Base-by-base conservation (phyloP, 2,888 invertebrate genomes). In the Lasioglossum villosulum region DNA sequence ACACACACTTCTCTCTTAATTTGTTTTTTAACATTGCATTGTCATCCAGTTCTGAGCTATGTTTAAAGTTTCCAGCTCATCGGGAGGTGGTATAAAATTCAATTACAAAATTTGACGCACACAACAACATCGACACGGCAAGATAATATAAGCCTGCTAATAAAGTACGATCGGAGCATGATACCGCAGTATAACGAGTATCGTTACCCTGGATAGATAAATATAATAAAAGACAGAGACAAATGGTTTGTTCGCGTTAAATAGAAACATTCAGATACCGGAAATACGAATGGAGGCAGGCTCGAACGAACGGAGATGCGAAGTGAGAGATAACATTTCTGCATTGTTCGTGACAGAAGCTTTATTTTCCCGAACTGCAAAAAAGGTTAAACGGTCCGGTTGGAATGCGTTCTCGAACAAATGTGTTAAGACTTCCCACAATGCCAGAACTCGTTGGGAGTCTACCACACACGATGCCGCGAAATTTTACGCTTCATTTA, bases 381-480 rank as follows among this genome's bases (percentile, higher is more conserved):
- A 72, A 66, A 66, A 75, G 56, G 48, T 80, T 75, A 78, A 78
- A 82, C 52, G 84, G 45, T 63, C 45, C 75, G 34, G 72, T 76
- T 70, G 70, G 39, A 80, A 71, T 34, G 59, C 39, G 72, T 30
- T 70, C 75, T 73, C 34, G 75, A 70, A 59, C 52, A 75, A 85
- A 80, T 68, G 81, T 76, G 80, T 76, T 78, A 75, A 73, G 78
- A 75, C 70, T 73, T 73, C 59, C 78, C 80, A 78, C 76, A 84
- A 78, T 78, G 78, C 68, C 59, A 30, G 78, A 42, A 42, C 80
- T 70, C 73, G 86, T 78, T 72, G 78, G 56, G 77, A 76, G 76
- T 70, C 37, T 81, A 56, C 86, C 87, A 76, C 87, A 86, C 87
- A 83, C 86, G 87, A 83, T 73, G 86, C 86, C 48, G 78, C 66